Evolutionary conservation across 35 echinoderm and acorn worm species (phyloP).

Genomic region (Amphiura filiformis): DNA sequence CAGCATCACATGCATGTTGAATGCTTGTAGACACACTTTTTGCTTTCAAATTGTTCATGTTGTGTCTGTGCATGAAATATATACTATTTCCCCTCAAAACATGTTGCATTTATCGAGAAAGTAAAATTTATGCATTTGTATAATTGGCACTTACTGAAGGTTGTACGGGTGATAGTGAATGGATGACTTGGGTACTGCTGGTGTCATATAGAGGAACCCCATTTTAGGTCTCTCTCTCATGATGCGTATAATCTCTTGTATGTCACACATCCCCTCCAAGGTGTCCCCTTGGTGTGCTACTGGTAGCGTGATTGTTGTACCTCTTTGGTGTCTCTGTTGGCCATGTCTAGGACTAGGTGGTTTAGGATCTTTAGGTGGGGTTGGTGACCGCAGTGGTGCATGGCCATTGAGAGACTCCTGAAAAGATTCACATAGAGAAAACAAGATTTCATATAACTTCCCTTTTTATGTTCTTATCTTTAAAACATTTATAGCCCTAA

Average conservation of each 20-base stretch:
- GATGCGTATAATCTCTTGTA: constrained; percentile 72
- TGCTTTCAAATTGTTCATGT: too few species aligned
- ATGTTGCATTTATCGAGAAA: too few species aligned
- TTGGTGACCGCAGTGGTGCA: constrained; percentile 56
- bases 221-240: constrained; percentile 78
- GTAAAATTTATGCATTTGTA: too few species aligned
- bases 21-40: too few species aligned
- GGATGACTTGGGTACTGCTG: constrained; percentile 91
- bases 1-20: too few species aligned
- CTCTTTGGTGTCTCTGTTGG: constrained; percentile 26
- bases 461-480: too few species aligned
- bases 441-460: too few species aligned
- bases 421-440: not conserved
- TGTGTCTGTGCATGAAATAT: too few species aligned
- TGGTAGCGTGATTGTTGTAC: constrained; percentile 48
- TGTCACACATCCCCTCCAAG: constrained; percentile 73
- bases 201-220: constrained; percentile 92
- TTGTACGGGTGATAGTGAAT: constrained; percentile 95
- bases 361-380: constrained; percentile 78
- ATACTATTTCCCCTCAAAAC: too few species aligned
- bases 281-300: constrained; percentile 37
- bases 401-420: constrained; percentile 58
- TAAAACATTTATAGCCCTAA: too few species aligned
- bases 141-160: constrained; percentile 88
- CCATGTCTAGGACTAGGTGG: constrained; percentile 31